phyloP scores from a whole-genome alignment of 2,888 invertebrate genomes.

The Norana najaformis region DNA sequence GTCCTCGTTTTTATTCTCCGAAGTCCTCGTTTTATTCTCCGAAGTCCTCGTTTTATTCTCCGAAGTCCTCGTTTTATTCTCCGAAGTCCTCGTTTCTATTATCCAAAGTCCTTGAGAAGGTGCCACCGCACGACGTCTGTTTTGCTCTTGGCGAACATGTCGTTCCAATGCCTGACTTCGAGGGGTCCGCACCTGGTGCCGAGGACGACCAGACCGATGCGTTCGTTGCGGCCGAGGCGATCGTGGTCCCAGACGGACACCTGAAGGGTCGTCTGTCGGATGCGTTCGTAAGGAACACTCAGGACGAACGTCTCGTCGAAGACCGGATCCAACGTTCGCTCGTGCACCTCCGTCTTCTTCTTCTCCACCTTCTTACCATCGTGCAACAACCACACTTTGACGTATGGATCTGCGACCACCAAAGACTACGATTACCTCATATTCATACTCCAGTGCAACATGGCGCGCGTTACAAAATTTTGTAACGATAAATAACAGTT shows the following conservation, averaged over 20 bases:
- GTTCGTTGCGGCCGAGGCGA: slow-evolving; percentile 88
- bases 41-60: neutral
- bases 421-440: neutral
- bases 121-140: slow-evolving; percentile 97
- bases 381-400: slow-evolving; percentile 93
- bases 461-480: no score
- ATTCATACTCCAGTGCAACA: no score
- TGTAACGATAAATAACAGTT: no score
- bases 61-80: neutral
- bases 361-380: slow-evolving; percentile 93
- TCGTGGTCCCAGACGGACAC: slow-evolving; percentile 97
- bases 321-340: slow-evolving; percentile 82
- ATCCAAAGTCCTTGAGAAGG: slow-evolving; percentile 74
- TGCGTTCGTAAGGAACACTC: slow-evolving; percentile 95
- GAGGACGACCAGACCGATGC: slow-evolving; percentile 75
- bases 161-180: slow-evolving; percentile 96
- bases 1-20: neutral
- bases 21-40: neutral
- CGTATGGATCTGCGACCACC: slow-evolving; percentile 83
- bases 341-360: slow-evolving; percentile 79
- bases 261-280: slow-evolving; percentile 88
- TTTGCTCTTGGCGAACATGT: slow-evolving; percentile 94
- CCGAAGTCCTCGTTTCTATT: neutral
- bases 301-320: slow-evolving; percentile 95
- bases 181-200: slow-evolving; percentile 78